Conservation (phyloP, 2,113 vertebrate genomes). For the Scatophagus argus region DNA sequence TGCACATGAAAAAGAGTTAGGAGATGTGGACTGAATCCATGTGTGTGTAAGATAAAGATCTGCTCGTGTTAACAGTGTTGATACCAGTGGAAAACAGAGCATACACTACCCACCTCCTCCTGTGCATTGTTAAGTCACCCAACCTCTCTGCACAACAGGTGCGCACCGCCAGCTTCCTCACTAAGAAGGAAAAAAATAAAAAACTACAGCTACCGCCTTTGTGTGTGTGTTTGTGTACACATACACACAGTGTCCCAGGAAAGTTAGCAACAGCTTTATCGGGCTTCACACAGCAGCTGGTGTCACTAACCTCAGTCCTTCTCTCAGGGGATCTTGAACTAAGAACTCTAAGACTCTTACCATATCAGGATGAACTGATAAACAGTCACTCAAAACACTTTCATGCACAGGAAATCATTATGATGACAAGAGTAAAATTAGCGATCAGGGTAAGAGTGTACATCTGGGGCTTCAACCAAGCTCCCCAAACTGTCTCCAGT, state of each 20-base stretch:
- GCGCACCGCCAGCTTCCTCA: slow-evolving; percentile 30
- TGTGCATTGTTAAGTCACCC: slow-evolving; percentile 41
- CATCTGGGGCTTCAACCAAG: background rate
- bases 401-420: background rate
- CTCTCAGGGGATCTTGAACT: slow-evolving; percentile 3
- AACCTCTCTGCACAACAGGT: slow-evolving; percentile 45
- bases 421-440: background rate
- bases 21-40: background rate
- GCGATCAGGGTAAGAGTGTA: background rate
- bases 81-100: slow-evolving; percentile 14
- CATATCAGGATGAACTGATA: background rate
- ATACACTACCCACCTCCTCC: slow-evolving; percentile 18
- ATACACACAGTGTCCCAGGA: background rate
- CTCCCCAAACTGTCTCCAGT: background rate
- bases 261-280: slow-evolving; percentile 9
- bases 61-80: background rate
- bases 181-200: background rate
- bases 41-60: background rate
- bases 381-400: background rate
- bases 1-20: background rate
- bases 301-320: background rate
- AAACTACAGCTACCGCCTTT: background rate
- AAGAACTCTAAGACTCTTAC: background rate
- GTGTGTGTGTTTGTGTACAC: slow-evolving; percentile 3
- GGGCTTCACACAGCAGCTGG: slow-evolving; percentile 21